These are phyloP conservation scores for Phymorhynchus buccinoides DNA, from an alignment of 1,140 invertebrate genomes.

Conservation along the genomic window DNA sequence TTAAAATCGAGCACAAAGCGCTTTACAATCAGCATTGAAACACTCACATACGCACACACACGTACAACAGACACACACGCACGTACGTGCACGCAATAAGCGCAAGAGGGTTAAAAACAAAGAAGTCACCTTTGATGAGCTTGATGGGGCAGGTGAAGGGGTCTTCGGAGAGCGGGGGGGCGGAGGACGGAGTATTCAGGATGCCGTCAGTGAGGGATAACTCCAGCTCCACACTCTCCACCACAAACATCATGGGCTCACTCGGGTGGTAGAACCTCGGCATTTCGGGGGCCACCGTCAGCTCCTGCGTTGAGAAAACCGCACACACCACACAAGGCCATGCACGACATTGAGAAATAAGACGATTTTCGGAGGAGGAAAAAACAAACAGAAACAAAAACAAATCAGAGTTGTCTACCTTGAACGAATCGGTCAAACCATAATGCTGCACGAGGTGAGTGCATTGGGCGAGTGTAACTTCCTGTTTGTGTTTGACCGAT, in stretches of 20 bases:
- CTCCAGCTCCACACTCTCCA: slow-evolving; percentile 73
- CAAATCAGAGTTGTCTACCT: neutral
- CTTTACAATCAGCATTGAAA: too few relatives aligned
- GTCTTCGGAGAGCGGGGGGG: slow-evolving; percentile 54
- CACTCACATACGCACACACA: too few relatives aligned
- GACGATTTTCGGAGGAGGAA: neutral
- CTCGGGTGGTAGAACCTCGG: slow-evolving; percentile 36
- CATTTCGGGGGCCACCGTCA: slow-evolving; percentile 30
- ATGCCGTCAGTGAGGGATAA: slow-evolving; percentile 65
- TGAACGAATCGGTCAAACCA: neutral
- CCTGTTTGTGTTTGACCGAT: too few relatives aligned
- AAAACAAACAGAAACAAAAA: neutral
- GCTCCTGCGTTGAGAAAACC: slow-evolving; percentile 16
- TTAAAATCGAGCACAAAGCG: too few relatives aligned
- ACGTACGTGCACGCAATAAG: neutral
- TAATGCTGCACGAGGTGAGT: too few relatives aligned
- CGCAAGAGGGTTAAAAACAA: neutral
- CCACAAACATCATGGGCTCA: slow-evolving; percentile 70
- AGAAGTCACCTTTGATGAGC: slow-evolving; percentile 66
- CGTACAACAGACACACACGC: neutral
- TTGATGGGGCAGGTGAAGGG: slow-evolving; percentile 70
- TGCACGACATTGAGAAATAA: too few relatives aligned
- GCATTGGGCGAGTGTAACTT: too few relatives aligned
- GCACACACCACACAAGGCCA: neutral
- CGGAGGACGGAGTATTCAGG: slow-evolving; percentile 5